phyloP scores from a whole-genome alignment of 2,113 vertebrate species.

The Lepidothrix coronata region DNA sequence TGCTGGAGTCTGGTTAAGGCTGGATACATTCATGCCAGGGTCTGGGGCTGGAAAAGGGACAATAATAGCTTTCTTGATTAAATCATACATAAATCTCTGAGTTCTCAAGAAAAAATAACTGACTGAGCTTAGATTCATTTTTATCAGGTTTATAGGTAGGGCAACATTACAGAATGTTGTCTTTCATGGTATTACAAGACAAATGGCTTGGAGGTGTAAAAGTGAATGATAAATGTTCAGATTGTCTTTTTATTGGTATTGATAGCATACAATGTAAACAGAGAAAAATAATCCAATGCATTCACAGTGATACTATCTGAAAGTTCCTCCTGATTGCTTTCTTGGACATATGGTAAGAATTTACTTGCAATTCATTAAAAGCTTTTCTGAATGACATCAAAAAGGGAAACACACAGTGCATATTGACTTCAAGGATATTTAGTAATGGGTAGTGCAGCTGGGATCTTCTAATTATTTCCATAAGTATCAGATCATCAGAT shows the following conservation, averaged over 20 bases:
- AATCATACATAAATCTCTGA: not conserved
- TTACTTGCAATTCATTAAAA: slow-evolving; percentile 13
- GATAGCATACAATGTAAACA: not conserved
- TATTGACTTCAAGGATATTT: not conserved
- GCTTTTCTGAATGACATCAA: not conserved
- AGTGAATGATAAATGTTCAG: not conserved
- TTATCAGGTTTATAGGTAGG: not conserved
- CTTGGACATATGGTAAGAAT: slow-evolving; percentile 17
- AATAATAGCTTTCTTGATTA: not conserved
- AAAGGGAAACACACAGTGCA: not conserved
- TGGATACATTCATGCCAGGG: not conserved
- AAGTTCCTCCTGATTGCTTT: not conserved
- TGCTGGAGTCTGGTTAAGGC: not conserved
- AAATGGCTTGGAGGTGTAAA: not conserved
- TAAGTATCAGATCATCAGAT: not conserved
- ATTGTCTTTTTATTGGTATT: not conserved
- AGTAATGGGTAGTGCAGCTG: not conserved
- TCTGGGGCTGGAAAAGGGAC: not conserved
- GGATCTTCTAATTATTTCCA: slow-evolving; percentile 25
- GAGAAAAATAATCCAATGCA: not conserved
- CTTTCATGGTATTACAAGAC: not conserved
- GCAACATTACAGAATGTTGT: not conserved
- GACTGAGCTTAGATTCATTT: not conserved
- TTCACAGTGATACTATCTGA: not conserved
- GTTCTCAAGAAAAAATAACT: not conserved